phyloP scores from a whole-genome alignment of 2,113 vertebrate genomes.

The Brachirus orientalis region DNA sequence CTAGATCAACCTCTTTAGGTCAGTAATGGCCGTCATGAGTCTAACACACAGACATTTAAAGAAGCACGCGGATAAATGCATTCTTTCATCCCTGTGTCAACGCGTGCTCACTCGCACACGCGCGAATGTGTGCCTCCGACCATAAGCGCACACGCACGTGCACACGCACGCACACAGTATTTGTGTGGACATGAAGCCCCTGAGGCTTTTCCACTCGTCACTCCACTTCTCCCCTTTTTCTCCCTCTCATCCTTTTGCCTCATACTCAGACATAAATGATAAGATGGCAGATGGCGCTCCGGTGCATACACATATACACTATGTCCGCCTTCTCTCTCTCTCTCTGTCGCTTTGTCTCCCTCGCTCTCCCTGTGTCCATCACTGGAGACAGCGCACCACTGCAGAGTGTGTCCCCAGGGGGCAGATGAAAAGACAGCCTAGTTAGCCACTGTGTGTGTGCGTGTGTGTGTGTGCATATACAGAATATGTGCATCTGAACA shows the following conservation, averaged over 20 bases:
- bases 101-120: slow-evolving; percentile 25
- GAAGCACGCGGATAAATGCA: slow-evolving; percentile 36
- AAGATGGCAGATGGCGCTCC: slow-evolving; percentile 53
- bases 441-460: slow-evolving; percentile 29
- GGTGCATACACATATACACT: slow-evolving; percentile 15
- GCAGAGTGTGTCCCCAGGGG: slow-evolving; percentile 54
- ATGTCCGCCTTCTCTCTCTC: slow-evolving; percentile 2
- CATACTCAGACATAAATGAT: not conserved
- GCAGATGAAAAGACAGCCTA: slow-evolving; percentile 43
- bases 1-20: slow-evolving; percentile 46
- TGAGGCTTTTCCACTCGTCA: not conserved
- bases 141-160: slow-evolving; percentile 19
- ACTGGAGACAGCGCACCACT: slow-evolving; percentile 50
- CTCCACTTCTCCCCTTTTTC: not conserved
- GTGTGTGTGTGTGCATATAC: too few relatives aligned
- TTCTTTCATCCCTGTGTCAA: slow-evolving; percentile 30
- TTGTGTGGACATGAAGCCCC: slow-evolving; percentile 22
- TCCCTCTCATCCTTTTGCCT: not conserved
- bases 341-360: too few relatives aligned
- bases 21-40: slow-evolving; percentile 16
- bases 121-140: slow-evolving; percentile 12
- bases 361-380: slow-evolving; percentile 35
- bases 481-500: too few relatives aligned
- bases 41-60: slow-evolving; percentile 13
- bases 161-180: slow-evolving; percentile 20